These are phyloP conservation scores for Catocala nupta DNA, from an alignment of 2,888 invertebrate genomes.

Conservation along the genomic window DNA sequence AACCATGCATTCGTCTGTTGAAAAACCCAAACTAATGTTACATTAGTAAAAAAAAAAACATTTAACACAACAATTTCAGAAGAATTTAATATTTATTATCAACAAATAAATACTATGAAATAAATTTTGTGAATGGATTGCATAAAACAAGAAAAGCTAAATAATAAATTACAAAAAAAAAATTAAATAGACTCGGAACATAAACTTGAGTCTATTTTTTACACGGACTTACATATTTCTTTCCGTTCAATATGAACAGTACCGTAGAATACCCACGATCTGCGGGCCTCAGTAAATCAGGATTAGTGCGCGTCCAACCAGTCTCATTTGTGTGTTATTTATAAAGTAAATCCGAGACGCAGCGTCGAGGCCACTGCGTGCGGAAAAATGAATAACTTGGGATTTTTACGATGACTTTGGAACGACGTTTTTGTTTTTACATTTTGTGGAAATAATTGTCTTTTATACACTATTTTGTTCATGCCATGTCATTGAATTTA, in stretches of 20 bases:
- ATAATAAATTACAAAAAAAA: constrained; percentile 26
- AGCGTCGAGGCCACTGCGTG: constrained; percentile 56
- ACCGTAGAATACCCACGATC: constrained; percentile 53
- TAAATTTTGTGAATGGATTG: no score
- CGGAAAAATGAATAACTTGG: constrained; percentile 59
- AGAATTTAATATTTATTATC: no score
- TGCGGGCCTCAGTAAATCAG: constrained; percentile 80
- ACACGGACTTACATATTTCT: constrained; percentile 48
- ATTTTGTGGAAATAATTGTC: constrained; percentile 22
- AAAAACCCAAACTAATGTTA: no score
- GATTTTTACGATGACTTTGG: constrained; percentile 45
- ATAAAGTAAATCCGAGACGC: constrained; percentile 73
- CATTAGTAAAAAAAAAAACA: no score
- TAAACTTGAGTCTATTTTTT: constrained; percentile 47
- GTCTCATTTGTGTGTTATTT: constrained; percentile 83
- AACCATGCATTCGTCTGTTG: no score
- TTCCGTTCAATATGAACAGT: constrained; percentile 55
- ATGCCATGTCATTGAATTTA: no score
- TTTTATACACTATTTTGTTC: no score
- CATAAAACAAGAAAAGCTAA: background rate
- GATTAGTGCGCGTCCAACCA: constrained; percentile 75
- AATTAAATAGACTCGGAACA: constrained; percentile 44
- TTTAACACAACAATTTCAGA: no score
- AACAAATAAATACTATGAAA: no score
- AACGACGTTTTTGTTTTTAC: constrained; percentile 48